Evolutionary conservation across 2,888 invertebrate species (phyloP), one percentile per base, ranked within the genome.

Genomic region (Drepanosiphum platanoidis): DNA sequence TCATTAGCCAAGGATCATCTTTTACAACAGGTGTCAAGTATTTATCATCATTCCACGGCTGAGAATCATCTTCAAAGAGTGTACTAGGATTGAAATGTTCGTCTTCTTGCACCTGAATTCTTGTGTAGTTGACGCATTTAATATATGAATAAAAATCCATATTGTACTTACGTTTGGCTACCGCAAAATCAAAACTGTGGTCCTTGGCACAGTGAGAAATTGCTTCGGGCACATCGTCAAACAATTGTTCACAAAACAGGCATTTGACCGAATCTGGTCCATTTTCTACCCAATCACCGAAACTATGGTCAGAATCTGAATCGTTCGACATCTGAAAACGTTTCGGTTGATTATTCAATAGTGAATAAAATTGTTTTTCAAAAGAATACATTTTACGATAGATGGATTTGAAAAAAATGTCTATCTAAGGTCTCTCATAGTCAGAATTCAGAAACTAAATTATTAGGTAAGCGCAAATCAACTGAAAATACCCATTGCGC

Each of bases 1-100:
- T 94, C 93, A 94, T 95, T 68, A 97, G 90, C 94, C 96, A 95
- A 15, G 94, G 92, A 89, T 97, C 97, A 89, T 94, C 92, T 87
- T 93, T 92, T 79, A 91, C 86, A 7, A 93, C 92, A 0, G 97
- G 95, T 89, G 93, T 94, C 86, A 97, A 91, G 89, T 95, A 96
- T 87, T 92, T 92, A 84, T 96, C 95, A 88, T 93, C 93, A 18
- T 92, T 92, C 96, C 96, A 97, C 8, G 92, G 89, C 1, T 92
- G 90, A 86, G 91, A 90, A 27, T 92, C 89, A 68, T 89, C 88
- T 9, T 90, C 90, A 87, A 92, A 91, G 70, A 94, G 89, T 70
- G 64, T 68, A 82, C 58, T 86, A 22, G 74, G 86, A 71, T 46
- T 70, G 66, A 71, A 78, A 71, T 74, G 42, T 46, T 86, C 70